These are phyloP conservation scores for Drosophila virilis DNA, from an alignment of 1,140 invertebrate species.

Conservation along the genomic window DNA sequence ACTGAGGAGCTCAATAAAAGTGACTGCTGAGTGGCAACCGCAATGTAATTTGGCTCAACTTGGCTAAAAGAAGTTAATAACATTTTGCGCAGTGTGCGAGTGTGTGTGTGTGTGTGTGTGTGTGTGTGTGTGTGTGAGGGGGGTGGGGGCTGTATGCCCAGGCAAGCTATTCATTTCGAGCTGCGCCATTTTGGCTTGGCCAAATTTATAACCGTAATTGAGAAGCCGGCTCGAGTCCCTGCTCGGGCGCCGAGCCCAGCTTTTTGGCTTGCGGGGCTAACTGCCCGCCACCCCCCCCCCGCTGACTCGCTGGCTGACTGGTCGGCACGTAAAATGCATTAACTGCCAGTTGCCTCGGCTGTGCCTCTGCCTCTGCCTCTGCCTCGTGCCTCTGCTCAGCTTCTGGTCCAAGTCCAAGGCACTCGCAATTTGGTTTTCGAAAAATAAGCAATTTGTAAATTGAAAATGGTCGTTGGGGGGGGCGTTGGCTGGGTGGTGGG, in stretches of 20 bases:
- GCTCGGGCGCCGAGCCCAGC: not conserved
- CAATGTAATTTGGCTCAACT: conserved; percentile 71
- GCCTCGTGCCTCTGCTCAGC: conserved; percentile 20
- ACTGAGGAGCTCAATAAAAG: conserved; percentile 57
- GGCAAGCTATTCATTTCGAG: conserved; percentile 63
- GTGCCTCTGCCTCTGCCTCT: too few species aligned
- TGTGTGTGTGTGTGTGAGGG: not conserved
- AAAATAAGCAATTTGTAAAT: conserved; percentile 83
- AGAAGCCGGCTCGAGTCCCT: conserved; percentile 52
- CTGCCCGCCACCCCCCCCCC: not conserved
- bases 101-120: not conserved
- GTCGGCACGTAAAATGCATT: conserved; percentile 77
- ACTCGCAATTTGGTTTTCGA: conserved; percentile 80
- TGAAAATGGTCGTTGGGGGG: conserved; percentile 68
- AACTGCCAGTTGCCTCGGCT: conserved; percentile 61
- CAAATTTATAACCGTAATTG: conserved; percentile 80
- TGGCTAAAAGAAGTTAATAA: conserved; percentile 79
- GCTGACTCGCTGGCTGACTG: conserved; percentile 1
- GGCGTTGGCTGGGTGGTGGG: not conserved
- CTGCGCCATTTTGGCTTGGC: conserved; percentile 71
- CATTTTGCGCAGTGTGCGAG: conserved; percentile 49
- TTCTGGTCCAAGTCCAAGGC: conserved; percentile 63
- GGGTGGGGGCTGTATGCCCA: not conserved
- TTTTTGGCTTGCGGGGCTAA: conserved; percentile 1
- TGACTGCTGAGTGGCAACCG: conserved; percentile 62